phyloP scores from a whole-genome alignment of 2,888 invertebrate species.

The Lasioglossum villosulum region DNA sequence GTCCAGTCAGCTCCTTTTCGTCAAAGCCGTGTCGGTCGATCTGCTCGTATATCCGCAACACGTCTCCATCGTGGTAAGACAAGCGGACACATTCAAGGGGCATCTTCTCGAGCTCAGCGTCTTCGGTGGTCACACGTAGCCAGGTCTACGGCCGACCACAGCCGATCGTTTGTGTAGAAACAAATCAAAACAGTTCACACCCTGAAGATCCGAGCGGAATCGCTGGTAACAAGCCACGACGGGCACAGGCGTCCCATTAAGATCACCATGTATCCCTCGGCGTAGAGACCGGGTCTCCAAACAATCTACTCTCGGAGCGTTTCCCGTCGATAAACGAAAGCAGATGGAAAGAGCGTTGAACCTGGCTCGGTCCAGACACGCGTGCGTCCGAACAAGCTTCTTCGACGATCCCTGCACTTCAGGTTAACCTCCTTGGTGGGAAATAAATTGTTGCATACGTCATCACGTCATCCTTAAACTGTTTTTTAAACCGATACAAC shows the following conservation, averaged over 20 bases:
- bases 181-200: constrained; percentile 13
- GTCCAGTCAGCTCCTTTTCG: background rate
- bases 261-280: background rate
- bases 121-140: constrained; percentile 9
- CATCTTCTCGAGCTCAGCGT: background rate
- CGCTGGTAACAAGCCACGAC: constrained; percentile 7
- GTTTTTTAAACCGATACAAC: too few species aligned
- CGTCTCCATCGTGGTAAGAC: background rate
- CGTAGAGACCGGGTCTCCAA: background rate
- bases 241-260: constrained; percentile 5
- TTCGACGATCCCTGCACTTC: background rate
- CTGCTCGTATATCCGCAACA: background rate
- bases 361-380: background rate
- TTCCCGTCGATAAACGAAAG: constrained; percentile 11
- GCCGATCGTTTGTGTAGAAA: constrained; percentile 4
- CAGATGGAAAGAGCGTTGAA: constrained; percentile 11
- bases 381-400: background rate
- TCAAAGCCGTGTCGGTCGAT: background rate
- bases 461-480: too few species aligned
- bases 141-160: background rate
- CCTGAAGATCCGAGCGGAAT: background rate
- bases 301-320: constrained; percentile 4
- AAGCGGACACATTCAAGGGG: background rate
- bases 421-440: background rate
- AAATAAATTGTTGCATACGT: background rate